These are phyloP conservation scores for Pegea sp. DNA, from an alignment of 23 tunicate genomes.

Conservation along the genomic window DNA sequence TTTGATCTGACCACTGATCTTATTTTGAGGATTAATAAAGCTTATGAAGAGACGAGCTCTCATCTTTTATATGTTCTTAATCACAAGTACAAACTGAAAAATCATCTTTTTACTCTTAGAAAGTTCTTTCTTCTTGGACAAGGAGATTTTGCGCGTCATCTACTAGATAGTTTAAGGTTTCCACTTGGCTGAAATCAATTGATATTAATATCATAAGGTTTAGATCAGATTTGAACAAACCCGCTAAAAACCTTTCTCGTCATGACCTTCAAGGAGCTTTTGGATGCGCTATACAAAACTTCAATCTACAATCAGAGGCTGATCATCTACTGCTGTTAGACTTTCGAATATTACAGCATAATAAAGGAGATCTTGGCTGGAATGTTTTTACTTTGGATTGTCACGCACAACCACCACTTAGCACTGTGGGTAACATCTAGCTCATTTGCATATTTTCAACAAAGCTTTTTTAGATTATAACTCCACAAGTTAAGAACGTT, in stretches of 20 bases:
- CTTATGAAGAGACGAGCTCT: conserved; percentile 57
- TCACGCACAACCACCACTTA: conserved; percentile 71
- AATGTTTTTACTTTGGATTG: conserved; percentile 87
- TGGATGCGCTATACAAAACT: conserved; percentile 66
- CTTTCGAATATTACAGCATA: conserved; percentile 67
- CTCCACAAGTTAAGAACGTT: conserved; percentile 72
- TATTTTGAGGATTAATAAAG: conserved; percentile 25
- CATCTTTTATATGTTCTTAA: conserved; percentile 48
- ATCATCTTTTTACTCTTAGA: conserved; percentile 61
- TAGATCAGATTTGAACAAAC: conserved; percentile 62
- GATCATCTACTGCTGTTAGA: too few species aligned
- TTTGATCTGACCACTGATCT: conserved; percentile 64
- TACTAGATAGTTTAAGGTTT: conserved; percentile 45
- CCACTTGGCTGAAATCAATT: not conserved
- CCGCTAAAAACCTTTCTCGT: conserved; percentile 56
- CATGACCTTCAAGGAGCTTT: conserved; percentile 75
- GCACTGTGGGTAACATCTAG: conserved; percentile 17
- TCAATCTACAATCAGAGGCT: conserved; percentile 88
- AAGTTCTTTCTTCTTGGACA: conserved; percentile 85
- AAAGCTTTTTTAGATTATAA: not conserved
- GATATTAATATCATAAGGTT: not conserved
- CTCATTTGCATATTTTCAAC: not conserved
- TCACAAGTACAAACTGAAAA: conserved; percentile 45
- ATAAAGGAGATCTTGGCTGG: conserved; percentile 95
- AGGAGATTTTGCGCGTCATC: conserved; percentile 87